phyloP scores from a whole-genome alignment of 2,888 invertebrate species.

The Anarsia innoxiella region DNA sequence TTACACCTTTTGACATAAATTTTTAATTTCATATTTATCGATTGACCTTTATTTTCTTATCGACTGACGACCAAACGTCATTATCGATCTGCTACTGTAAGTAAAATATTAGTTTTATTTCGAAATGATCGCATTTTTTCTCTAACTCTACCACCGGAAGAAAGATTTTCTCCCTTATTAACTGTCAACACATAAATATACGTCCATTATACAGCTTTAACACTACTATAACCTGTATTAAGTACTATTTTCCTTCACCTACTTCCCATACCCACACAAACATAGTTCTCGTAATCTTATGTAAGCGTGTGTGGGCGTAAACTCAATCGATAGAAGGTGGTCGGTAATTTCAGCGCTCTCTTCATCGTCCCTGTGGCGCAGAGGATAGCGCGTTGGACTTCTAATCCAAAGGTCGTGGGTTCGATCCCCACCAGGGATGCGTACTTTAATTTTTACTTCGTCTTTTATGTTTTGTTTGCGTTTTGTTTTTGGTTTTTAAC shows the following conservation, averaged over 20 bases:
- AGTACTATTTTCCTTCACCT: conserved; percentile 10
- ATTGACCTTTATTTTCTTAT: too few relatives aligned
- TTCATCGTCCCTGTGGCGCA: conserved; percentile 83
- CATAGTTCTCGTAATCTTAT: background rate
- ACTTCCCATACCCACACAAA: conserved; percentile 9
- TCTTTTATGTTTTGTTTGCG: too few relatives aligned
- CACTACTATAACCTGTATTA: background rate
- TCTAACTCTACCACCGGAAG: too few relatives aligned
- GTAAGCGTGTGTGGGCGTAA: conserved; percentile 9
- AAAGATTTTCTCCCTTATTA: conserved; percentile 4
- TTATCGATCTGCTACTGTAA: too few relatives aligned
- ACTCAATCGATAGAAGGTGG: conserved; percentile 14
- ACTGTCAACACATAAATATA: conserved; percentile 4
- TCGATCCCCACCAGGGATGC: conserved; percentile 89
- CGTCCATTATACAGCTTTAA: conserved; percentile 10
- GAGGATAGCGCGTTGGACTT: conserved; percentile 92
- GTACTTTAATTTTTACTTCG: too few relatives aligned
- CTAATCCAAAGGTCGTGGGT: conserved; percentile 92
- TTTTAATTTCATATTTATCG: too few relatives aligned
- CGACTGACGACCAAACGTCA: too few relatives aligned
- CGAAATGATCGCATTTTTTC: too few relatives aligned
- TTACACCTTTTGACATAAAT: too few relatives aligned
- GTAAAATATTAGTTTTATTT: too few relatives aligned
- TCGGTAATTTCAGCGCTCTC: conserved; percentile 28
- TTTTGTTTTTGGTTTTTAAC: too few relatives aligned